phyloP scores from a whole-genome alignment of 2,113 vertebrate species.

The Theristicus caerulescens region DNA sequence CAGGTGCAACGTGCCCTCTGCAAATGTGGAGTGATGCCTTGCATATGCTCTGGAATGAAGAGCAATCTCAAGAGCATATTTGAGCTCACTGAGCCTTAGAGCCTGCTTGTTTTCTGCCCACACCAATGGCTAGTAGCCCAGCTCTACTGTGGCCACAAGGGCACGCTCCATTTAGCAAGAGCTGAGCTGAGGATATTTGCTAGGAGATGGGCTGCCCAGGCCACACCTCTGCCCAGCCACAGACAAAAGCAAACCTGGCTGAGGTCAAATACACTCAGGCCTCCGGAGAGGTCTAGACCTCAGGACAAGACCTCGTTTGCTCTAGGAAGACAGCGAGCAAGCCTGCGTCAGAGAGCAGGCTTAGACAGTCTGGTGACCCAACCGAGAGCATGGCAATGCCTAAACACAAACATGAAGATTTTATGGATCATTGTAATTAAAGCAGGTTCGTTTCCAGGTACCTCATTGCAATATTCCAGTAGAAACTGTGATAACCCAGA shows the following conservation, averaged over 20 bases:
- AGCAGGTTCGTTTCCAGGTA: not conserved
- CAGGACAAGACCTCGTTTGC: not conserved
- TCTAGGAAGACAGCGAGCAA: not conserved
- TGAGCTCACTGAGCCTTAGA: not conserved
- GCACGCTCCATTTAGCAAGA: not conserved
- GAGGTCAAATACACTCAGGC: not conserved
- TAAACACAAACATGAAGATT: not conserved
- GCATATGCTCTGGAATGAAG: accelerated
- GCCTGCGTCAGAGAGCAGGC: not conserved
- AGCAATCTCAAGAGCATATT: not conserved
- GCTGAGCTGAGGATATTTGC: not conserved
- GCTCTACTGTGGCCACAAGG: not conserved
- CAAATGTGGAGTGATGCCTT: not conserved
- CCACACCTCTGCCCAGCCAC: not conserved
- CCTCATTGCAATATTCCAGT: not conserved
- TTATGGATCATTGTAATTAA: not conserved
- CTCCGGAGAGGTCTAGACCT: not conserved
- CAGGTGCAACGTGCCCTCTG: accelerated
- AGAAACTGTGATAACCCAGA: not conserved
- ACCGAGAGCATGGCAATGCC: not conserved
- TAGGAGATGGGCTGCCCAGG: not conserved
- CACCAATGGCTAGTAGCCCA: not conserved
- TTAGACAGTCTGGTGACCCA: not conserved
- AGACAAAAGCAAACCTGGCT: not conserved
- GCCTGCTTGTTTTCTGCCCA: not conserved